Percentiles rank a stretch among this genome's conserved stretches.
These are phyloP conservation scores for Oopsacas minuta DNA, from an alignment of 37 sponge, comb jelly and placozoan genomes.

Conservation along the genomic window DNA sequence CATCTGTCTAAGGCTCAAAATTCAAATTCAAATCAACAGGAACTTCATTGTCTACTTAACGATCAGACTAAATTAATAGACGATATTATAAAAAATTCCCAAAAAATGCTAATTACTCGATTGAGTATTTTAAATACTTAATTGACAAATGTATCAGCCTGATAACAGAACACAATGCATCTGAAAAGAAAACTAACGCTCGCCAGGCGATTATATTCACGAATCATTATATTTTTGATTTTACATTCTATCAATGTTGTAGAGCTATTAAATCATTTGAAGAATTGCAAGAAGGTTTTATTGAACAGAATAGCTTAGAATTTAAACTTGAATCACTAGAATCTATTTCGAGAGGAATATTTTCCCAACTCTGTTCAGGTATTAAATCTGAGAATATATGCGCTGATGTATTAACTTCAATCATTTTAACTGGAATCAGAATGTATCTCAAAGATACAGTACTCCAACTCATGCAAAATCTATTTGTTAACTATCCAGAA, in stretches of 20 bases:
- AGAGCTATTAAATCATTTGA: background rate
- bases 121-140: background rate
- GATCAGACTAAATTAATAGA: background rate
- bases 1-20: no score
- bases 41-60: background rate
- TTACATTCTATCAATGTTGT: constrained; percentile 2
- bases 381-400: background rate
- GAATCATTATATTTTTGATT: constrained; percentile 4
- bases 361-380: background rate
- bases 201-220: background rate
- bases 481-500: background rate
- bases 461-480: background rate
- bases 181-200: background rate
- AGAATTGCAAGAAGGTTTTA: background rate
- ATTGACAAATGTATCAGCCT: background rate
- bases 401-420: background rate
- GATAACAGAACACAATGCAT: background rate
- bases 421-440: background rate
- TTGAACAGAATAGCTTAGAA: background rate
- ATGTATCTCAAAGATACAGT: background rate
- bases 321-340: background rate
- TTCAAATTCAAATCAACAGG: background rate
- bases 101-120: background rate
- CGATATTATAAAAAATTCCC: background rate
- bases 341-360: background rate